Conservation (phyloP, 2,113 vertebrate genomes). For the Bos javanicus region DNA sequence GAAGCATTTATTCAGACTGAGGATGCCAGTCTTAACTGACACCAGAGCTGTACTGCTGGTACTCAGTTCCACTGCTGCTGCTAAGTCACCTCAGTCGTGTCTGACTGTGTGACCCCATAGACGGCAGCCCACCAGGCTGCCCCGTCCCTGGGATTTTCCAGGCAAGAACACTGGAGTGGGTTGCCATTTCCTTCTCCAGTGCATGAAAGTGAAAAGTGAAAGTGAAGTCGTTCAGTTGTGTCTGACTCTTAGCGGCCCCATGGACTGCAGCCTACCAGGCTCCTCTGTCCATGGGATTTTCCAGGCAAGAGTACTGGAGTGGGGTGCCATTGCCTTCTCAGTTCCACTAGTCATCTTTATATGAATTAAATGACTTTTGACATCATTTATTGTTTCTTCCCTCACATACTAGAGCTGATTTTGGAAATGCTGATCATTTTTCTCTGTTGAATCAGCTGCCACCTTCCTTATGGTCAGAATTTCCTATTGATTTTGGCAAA, state of each 20-base stretch:
- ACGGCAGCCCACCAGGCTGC: too few species aligned
- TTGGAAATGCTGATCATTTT: not conserved
- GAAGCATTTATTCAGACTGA: not conserved
- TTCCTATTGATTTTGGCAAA: not conserved
- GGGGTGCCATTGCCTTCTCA: not conserved
- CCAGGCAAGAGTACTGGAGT: too few species aligned
- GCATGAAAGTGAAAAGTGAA: too few species aligned
- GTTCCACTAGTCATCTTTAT: not conserved
- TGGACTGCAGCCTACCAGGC: too few species aligned
- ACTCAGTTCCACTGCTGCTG: not conserved
- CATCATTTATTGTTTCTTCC: not conserved
- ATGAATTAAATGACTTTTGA: not conserved
- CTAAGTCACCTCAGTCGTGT: too few species aligned
- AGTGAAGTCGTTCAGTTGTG: too few species aligned
- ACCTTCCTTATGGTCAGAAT: not conserved
- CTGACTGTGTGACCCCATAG: too few species aligned
- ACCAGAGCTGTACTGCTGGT: not conserved
- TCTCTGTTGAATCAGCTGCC: not conserved
- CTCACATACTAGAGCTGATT: not conserved
- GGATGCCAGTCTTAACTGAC: not conserved
- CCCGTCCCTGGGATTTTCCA: too few species aligned
- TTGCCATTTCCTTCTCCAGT: too few species aligned
- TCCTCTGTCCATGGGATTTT: too few species aligned
- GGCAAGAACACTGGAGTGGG: too few species aligned
- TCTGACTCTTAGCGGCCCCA: too few species aligned